Evolutionary conservation across 2,113 vertebrate species (phyloP).

Genomic region (Cercopithecus mona): DNA sequence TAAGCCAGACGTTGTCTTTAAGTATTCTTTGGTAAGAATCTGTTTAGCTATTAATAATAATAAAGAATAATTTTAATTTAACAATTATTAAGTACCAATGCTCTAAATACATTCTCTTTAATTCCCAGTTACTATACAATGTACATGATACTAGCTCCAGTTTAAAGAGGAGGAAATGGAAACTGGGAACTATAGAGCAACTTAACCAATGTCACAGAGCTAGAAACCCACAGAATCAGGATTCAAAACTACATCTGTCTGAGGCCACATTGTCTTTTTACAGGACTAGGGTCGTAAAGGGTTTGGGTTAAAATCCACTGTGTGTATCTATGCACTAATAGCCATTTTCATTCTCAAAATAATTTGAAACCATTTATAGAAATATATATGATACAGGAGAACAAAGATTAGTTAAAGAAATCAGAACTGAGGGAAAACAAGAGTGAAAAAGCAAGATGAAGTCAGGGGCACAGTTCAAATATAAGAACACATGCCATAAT

Average conservation of each 20-base stretch:
- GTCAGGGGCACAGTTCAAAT: neutral
- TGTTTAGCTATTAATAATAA: neutral
- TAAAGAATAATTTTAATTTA: neutral
- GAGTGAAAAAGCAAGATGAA: neutral
- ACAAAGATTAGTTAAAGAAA: neutral
- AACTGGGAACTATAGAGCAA: neutral
- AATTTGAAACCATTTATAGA: neutral
- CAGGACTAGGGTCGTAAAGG: neutral
- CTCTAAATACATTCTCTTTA: neutral
- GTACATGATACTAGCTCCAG: neutral
- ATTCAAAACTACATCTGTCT: neutral
- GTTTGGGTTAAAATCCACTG: neutral
- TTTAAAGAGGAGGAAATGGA: conserved; percentile 18
- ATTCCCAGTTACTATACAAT: neutral
- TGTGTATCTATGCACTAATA: neutral
- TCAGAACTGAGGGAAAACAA: neutral
- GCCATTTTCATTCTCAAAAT: neutral
- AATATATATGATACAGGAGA: neutral
- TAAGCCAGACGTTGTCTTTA: neutral
- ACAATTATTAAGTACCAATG: neutral
- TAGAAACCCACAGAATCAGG: neutral
- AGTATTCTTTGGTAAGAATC: neutral
- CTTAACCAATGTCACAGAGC: neutral
- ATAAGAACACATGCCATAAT: neutral
- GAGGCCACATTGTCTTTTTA: neutral